Evolutionary conservation across 2,113 vertebrate species (phyloP), one percentile per base, ranked within the genome.

Genomic region (Typhlomys cinereus): DNA sequence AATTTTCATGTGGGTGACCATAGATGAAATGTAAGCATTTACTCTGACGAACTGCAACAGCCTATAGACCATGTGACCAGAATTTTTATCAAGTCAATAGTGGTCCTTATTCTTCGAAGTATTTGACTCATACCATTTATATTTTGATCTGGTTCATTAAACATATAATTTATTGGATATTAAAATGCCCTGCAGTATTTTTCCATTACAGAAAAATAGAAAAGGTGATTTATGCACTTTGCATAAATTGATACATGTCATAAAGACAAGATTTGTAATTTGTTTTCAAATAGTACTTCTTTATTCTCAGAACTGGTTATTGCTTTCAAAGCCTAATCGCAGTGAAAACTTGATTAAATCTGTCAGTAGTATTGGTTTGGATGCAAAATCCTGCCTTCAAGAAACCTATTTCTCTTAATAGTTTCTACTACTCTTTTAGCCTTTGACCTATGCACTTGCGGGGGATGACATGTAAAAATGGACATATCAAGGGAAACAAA

Each of bases 161-260:
- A 70, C 81, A 95, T 91, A 91, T 93, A 96, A 96, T 93, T 90
- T 96, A 97, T 96, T 96, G 93, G 89, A 95, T 96, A 93, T 95
- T 96, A 96, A 96, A 96, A 94, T 95, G 25, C 14, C 66, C 74
- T 91, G 34, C 54, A 95, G 74, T 91, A 94, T 92, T 96, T 96
- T 94, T 94, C 83, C 57, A 92, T 91, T 93, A 94, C n/a, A 92
- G 83, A 91, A 67, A 96, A 91, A 88, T 95, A 85, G 80, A 92
- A 85, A 94, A 95, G 95, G 73, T 95, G 44, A 94, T 95, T 96
- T 94, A 92, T 95, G 62, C 25, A 70, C 25, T 44, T 88, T 88
- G n/a, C 70, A 11, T 93, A 95, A 95, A 96, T 96, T 96, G 95
- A 96, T 94, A 95, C 48, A 95, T 92, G 75, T 93, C 90, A 95